phyloP scores from a whole-genome alignment of 2,113 vertebrate species.

The Pterocles burchelli region DNA sequence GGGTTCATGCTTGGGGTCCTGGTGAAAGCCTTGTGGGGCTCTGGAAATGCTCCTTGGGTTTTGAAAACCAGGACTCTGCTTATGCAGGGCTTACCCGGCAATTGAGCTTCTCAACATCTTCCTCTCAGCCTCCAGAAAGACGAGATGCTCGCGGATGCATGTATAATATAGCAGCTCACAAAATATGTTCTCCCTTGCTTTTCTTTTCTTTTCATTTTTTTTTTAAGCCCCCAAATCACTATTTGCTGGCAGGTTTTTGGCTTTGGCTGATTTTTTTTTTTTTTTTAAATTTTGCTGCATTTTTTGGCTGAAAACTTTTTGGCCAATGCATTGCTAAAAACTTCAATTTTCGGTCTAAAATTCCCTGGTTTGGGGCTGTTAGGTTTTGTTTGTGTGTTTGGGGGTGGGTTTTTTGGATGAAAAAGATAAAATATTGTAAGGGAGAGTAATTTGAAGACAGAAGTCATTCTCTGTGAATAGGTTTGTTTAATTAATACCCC shows the following conservation, averaged over 20 bases:
- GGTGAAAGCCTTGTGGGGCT: background rate
- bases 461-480: background rate
- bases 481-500: background rate
- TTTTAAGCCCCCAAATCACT: background rate
- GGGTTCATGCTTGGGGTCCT: background rate
- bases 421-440: background rate
- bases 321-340: background rate
- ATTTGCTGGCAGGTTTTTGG: background rate
- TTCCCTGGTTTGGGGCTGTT: background rate
- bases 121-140: background rate
- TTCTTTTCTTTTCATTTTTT: background rate
- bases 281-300: background rate
- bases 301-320: background rate
- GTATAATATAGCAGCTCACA: conserved; percentile 6
- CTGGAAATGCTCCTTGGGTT: background rate
- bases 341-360: background rate
- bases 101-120: background rate
- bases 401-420: background rate
- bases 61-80: background rate
- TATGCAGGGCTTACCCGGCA: background rate
- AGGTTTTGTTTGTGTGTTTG: background rate
- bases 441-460: background rate
- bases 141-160: background rate
- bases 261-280: background rate
- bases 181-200: conserved; percentile 5